Evolutionary conservation across 1,140 invertebrate genomes (phyloP), one percentile per base, ranked within the genome.

Genomic region (Triops longicaudatus): DNA sequence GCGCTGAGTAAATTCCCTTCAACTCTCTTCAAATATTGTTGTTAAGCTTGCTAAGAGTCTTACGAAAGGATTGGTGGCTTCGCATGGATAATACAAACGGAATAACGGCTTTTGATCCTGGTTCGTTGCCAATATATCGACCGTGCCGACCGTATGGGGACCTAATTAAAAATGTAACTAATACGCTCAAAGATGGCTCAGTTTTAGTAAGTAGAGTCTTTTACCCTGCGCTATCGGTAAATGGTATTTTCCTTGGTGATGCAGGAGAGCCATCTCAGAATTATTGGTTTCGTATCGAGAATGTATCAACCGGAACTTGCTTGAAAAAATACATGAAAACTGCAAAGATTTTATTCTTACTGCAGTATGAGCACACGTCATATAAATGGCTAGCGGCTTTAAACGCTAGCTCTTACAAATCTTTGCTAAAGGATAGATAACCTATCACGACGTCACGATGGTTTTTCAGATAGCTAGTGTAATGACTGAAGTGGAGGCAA

Each of bases 221-320:
- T 63, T 63, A 63, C 50, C 50, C n/a, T 63, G 50, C 14, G 50
- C 50, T 17, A 22, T 0, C 22, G 50, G 50, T 1, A 63, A 14
- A 63, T 63, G 50, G 50, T 63, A 63, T 63, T 63, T 63, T 17
- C 50, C 50, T 63, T 63, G 50, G 50, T 63, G 14, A 63, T 22
- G 50, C 50, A 63, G 50, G 22, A 63, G 50, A 63, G 50, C 50
- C 50, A 63, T 63, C 17, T 63, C 31, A 37, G 31, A 37, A 37
- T 37, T 2, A 7, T 37, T 37, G 2, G 7, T 37, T 37, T 37
- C 7, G 7, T 2, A 7, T 37, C 7, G 31, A 7, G 31, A 37
- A 7, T 37, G 31, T 37, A 4, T 2, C 2, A 37, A 37, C 7
- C 31, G 31, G 7, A 37, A 37, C 31, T 37, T 37, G 31, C 31